A percentile compares a stretch with the other conserved stretches of the same genome.
phyloP scores from a whole-genome alignment of 2,797 vertebrate genomes.

The Neosilurus mollespiculum region DNA sequence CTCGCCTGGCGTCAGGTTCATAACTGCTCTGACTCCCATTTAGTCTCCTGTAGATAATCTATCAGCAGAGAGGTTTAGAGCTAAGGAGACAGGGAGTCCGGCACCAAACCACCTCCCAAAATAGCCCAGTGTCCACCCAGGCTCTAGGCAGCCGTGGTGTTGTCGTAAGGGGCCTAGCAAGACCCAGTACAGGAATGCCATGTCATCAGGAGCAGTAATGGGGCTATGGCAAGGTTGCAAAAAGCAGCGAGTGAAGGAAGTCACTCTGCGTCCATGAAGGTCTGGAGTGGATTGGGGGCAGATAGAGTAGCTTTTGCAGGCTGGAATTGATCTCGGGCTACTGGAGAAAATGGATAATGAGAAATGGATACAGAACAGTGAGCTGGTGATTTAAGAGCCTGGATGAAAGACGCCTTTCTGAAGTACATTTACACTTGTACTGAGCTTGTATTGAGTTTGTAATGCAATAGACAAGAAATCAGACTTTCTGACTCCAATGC shows the following conservation, averaged over 20 bases:
- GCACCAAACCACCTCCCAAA: slow-evolving; percentile 85
- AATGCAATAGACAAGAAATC: slow-evolving; percentile 37
- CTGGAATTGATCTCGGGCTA: slow-evolving; percentile 35
- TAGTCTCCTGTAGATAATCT: slow-evolving; percentile 69
- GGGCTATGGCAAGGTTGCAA: slow-evolving; percentile 67
- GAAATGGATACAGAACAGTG: slow-evolving; percentile 42
- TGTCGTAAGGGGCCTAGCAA: slow-evolving; percentile 63
- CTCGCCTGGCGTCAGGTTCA: slow-evolving; percentile 76
- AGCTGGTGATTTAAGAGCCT: slow-evolving; percentile 36
- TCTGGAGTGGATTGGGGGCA: slow-evolving; percentile 18
- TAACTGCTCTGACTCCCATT: slow-evolving; percentile 70
- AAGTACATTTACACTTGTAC: slow-evolving; percentile 35
- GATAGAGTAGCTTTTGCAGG: slow-evolving; percentile 30
- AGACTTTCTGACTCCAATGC: slow-evolving; percentile 32
- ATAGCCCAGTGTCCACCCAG: slow-evolving; percentile 75
- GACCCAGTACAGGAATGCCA: slow-evolving; percentile 77
- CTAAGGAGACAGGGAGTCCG: slow-evolving; percentile 76
- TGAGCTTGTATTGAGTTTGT: slow-evolving; percentile 22
- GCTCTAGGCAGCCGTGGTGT: slow-evolving; percentile 64
- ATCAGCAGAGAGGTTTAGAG: slow-evolving; percentile 68
- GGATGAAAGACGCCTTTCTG: slow-evolving; percentile 29
- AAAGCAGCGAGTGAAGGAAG: slow-evolving; percentile 60
- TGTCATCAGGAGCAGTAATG: slow-evolving; percentile 83
- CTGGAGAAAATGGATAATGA: slow-evolving; percentile 39
- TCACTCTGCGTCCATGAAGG: slow-evolving; percentile 24